Base-by-base conservation (phyloP, 2,113 vertebrate species). In the Otolemur garnettii region DNA sequence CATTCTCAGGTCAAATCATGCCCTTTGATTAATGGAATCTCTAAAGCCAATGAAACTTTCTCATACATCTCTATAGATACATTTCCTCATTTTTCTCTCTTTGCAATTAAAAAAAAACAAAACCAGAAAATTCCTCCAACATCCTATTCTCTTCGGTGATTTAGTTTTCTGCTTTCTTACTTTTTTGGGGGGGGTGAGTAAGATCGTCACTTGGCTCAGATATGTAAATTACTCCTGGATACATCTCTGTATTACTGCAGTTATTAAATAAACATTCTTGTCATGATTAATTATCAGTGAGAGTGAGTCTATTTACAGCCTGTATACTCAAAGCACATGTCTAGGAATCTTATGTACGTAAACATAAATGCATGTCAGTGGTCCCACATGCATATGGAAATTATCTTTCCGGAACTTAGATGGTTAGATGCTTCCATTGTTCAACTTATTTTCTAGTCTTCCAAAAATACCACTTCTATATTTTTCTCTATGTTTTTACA, bases 11-110 rank as follows among this genome's bases (percentile, higher is more conserved):
- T 96, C 14, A 45, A 71, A 38, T 4, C 42, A 94, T 12, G 80
- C 18, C 2, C 96, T 98, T 96, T 98, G 95, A 98, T 90, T 99
- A 99, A 98, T 98, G 98, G 98, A 98, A 97, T 98, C 97, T 98
- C 96, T 95, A 97, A 98, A 98, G 98, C 94, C 95, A 96, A 97
- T 93, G 94, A 80, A 94, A 90, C 88, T 95, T 97, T 95, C 45
- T 18, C 96, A 96, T 17, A 92, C 4, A 26, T 45, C 85, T 92
- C 91, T 50, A 42, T 64, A 96, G 50, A 93, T 83, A 45, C 3
- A 94, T 74, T 79, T 97, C 18, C 24, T 22, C n/a, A 22, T n/a
- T 84, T 68, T 92, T 92, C 86, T 74, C 72, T 81, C 78, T 72
- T 35, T 12, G 8, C 0, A 87, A 38, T 89, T 78, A 72, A 75